A percentile compares a stretch with the other conserved stretches of the same genome.
Conservation (phyloP, 2,113 vertebrate genomes). For the Athene noctua region DNA sequence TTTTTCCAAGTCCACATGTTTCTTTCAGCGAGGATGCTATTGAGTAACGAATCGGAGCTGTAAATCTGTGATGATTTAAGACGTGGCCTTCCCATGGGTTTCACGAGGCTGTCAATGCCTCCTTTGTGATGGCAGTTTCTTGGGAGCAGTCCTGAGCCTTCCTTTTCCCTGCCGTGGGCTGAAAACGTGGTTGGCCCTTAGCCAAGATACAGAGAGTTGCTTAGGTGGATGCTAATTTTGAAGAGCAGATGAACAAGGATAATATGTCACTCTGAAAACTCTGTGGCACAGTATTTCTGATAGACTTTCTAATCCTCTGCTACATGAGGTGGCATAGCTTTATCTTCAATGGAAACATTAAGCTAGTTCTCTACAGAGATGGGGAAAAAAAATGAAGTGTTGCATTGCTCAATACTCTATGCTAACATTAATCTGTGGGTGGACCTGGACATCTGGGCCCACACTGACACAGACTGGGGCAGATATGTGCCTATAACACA, state of each 20-base stretch:
- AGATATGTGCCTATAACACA: background rate
- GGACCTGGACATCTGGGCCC: background rate
- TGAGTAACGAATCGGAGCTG: background rate
- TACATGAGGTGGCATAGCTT: background rate
- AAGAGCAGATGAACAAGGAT: background rate
- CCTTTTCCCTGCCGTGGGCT: background rate
- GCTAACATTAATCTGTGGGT: background rate
- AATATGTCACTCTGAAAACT: background rate
- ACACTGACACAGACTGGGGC: background rate
- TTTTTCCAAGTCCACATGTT: background rate
- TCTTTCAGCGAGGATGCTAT: background rate
- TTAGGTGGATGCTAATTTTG: background rate
- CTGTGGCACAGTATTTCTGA: background rate
- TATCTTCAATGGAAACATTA: background rate
- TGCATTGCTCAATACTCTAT: background rate
- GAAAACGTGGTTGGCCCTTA: background rate
- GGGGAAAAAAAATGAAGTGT: background rate
- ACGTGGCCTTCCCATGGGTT: background rate
- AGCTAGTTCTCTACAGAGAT: background rate
- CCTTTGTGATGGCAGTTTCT: background rate
- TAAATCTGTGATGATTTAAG: background rate
- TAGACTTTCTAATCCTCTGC: background rate
- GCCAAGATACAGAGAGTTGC: background rate
- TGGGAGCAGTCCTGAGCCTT: background rate
- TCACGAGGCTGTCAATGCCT: background rate